Evolutionary conservation across 1,140 invertebrate species (phyloP).

Genomic region (Limonius californicus): DNA sequence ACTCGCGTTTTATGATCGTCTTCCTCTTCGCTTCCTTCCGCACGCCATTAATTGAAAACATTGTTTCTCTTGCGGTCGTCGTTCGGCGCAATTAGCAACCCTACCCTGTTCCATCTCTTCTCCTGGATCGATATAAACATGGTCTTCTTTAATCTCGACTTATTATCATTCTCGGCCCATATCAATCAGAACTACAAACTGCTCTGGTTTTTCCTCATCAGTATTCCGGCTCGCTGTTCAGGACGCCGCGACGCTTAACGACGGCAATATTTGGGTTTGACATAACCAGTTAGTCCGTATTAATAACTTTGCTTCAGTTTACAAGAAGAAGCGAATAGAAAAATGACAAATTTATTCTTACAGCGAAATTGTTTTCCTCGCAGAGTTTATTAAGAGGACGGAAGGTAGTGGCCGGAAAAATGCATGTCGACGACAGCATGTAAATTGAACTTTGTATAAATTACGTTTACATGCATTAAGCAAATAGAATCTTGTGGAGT

Average conservation of each 20-base stretch:
- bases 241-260: constrained; percentile 38
- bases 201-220: constrained; percentile 43
- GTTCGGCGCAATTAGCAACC: not conserved
- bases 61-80: constrained; percentile 36
- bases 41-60: constrained; percentile 37
- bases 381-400: constrained; percentile 33
- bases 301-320: constrained; percentile 48
- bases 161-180: constrained; percentile 45
- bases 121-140: constrained; percentile 27
- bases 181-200: constrained; percentile 43
- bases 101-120: not conserved
- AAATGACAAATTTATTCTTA: constrained; percentile 46
- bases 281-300: constrained; percentile 50
- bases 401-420: constrained; percentile 45
- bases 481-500: not conserved
- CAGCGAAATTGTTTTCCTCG: constrained; percentile 37
- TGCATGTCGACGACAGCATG: constrained; percentile 45
- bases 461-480: constrained; percentile 8
- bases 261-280: constrained; percentile 48
- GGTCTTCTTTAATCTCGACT: constrained; percentile 40
- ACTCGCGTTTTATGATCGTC: constrained; percentile 29
- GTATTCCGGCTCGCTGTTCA: constrained; percentile 40
- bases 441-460: constrained; percentile 41
- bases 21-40: constrained; percentile 8
- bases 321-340: constrained; percentile 46